Evolutionary conservation across 2,113 vertebrate genomes (phyloP).

Genomic region (Carlito syrichta): DNA sequence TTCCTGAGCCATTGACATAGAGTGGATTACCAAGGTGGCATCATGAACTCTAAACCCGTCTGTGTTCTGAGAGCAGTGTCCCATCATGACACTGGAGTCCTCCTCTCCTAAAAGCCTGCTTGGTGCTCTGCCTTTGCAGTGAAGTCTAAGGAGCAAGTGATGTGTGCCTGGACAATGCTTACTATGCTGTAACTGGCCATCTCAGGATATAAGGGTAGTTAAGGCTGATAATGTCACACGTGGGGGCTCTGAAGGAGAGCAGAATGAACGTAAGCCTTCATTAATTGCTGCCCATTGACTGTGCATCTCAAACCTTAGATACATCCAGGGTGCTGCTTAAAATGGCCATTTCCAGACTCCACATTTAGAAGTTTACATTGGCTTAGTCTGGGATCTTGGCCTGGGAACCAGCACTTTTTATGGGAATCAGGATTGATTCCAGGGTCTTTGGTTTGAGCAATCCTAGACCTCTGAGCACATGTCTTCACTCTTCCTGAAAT

Average conservation of each 20-base stretch:
- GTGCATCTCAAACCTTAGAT: neutral
- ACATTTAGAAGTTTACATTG: neutral
- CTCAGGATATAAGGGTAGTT: slow-evolving; percentile 66
- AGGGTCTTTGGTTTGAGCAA: neutral
- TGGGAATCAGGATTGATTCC: neutral
- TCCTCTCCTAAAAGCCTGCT: slow-evolving; percentile 32
- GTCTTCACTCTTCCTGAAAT: neutral
- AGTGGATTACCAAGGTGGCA: neutral
- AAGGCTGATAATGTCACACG: slow-evolving; percentile 71
- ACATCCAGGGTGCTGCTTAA: neutral
- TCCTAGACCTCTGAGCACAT: neutral
- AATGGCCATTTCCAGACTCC: neutral
- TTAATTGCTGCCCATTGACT: neutral
- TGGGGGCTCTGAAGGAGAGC: neutral
- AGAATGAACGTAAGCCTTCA: neutral
- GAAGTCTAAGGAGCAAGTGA: slow-evolving; percentile 67
- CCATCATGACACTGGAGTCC: neutral
- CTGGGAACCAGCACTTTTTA: neutral
- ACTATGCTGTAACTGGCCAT: slow-evolving; percentile 63
- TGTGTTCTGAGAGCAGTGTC: slow-evolving; percentile 6
- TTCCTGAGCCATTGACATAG: neutral
- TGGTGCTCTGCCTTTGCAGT: slow-evolving; percentile 63
- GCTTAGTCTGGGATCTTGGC: neutral
- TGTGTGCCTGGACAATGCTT: slow-evolving; percentile 56
- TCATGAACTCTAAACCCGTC: neutral